These are phyloP conservation scores for Sebastes diploproa DNA, from an alignment of 2,797 vertebrate species.

Conservation along the genomic window DNA sequence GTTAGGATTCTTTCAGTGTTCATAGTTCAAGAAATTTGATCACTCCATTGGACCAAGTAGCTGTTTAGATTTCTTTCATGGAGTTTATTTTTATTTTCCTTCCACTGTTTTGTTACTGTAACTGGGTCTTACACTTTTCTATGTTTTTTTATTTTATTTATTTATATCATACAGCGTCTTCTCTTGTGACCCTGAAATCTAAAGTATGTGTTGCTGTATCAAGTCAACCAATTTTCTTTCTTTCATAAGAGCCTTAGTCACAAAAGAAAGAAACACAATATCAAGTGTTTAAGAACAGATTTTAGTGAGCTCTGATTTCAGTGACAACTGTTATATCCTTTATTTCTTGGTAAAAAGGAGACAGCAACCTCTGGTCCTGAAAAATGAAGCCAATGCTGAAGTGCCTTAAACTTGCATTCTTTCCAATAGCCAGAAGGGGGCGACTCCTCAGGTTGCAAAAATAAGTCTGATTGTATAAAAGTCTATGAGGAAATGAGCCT, in stretches of 20 bases:
- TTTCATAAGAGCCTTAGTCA: not conserved
- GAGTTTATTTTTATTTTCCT: not conserved
- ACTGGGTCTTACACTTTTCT: not conserved
- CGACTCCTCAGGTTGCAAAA: too few relatives aligned
- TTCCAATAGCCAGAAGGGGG: too few relatives aligned
- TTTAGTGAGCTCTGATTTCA: not conserved
- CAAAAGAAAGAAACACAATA: not conserved
- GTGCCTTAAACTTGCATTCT: not conserved
- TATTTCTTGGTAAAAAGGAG: not conserved
- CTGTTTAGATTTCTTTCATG: not conserved
- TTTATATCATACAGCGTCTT: too few relatives aligned
- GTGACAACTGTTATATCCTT: not conserved
- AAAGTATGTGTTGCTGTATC: not conserved
- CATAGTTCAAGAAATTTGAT: too few relatives aligned
- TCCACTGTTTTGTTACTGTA: not conserved
- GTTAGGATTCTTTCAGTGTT: not conserved
- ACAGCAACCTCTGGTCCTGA: too few relatives aligned
- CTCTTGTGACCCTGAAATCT: not conserved
- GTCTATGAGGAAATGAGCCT: too few relatives aligned
- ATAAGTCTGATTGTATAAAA: too few relatives aligned
- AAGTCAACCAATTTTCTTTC: not conserved
- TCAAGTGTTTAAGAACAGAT: not conserved
- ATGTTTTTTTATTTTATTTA: not conserved
- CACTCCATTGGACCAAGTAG: not conserved
- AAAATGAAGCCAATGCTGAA: too few relatives aligned